Evolutionary conservation across 2,888 invertebrate genomes (phyloP).

Genomic region (Anarsia innoxiella): DNA sequence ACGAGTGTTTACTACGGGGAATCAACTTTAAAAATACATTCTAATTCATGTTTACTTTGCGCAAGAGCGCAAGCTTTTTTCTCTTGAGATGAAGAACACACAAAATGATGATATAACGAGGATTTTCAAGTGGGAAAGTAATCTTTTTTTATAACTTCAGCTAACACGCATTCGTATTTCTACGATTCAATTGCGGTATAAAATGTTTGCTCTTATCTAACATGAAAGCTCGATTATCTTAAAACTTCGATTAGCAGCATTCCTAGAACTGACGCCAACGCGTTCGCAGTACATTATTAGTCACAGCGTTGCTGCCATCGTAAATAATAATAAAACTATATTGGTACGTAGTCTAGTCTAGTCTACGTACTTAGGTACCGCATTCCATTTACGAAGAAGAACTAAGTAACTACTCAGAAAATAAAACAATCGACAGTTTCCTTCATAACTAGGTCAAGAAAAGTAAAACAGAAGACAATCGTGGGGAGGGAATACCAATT

Average conservation of each 20-base stretch:
- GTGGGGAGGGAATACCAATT: conserved; percentile 7
- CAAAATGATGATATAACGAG: no score
- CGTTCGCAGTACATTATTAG: conserved; percentile 15
- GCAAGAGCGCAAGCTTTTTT: no score
- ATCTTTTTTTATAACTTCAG: no score
- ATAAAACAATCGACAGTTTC: not conserved
- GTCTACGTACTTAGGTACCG: no score
- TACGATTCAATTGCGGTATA: no score
- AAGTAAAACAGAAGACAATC: conserved; percentile 2
- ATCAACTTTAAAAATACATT: no score
- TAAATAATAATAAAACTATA: conserved; percentile 8
- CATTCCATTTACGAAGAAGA: conserved; percentile 5
- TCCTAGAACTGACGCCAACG: conserved; percentile 22
- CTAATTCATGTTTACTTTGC: no score
- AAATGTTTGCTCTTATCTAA: not conserved
- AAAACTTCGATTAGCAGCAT: conserved; percentile 18
- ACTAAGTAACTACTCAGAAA: not conserved
- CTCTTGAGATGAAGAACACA: no score
- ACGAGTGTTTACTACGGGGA: conserved; percentile 4
- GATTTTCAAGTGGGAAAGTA: no score
- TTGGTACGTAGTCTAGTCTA: conserved; percentile 3
- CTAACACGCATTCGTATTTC: no score
- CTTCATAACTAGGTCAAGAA: conserved; percentile 3
- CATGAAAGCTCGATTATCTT: conserved; percentile 5
- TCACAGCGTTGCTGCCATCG: conserved; percentile 2